These are phyloP conservation scores for Oreochromis mossambicus DNA, from an alignment of 2,797 vertebrate genomes.

Conservation along the genomic window DNA sequence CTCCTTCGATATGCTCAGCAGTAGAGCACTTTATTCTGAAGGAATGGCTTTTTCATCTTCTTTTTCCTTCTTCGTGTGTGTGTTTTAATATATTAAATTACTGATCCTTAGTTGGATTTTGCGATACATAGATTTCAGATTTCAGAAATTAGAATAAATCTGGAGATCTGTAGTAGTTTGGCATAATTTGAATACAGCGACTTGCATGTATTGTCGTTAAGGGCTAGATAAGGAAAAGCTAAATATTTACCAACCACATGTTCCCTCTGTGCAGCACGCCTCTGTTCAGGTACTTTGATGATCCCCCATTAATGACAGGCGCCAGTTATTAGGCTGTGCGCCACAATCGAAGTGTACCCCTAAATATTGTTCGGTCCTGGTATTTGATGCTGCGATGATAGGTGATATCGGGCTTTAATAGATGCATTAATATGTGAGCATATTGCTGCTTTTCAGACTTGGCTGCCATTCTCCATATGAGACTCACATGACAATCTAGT, in stretches of 20 bases:
- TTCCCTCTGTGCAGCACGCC: not conserved
- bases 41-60: not conserved
- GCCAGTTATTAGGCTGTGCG: not conserved
- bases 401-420: not conserved
- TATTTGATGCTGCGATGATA: not conserved
- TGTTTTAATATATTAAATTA: not conserved
- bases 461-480: not conserved
- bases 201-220: not conserved
- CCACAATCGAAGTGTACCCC: not conserved
- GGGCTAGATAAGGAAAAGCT: not conserved
- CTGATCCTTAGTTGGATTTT: not conserved
- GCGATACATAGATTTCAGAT: not conserved
- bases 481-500: not conserved
- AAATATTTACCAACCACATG: not conserved
- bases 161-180: not conserved
- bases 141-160: not conserved
- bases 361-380: not conserved
- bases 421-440: not conserved
- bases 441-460: not conserved
- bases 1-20: not conserved
- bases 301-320: not conserved
- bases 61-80: accelerated
- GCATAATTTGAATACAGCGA: not conserved
- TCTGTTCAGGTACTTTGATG: not conserved
- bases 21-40: not conserved